Percentiles rank a stretch among this genome's conserved stretches.
These are phyloP conservation scores for Nothobranchius furzeri DNA, from an alignment of 2,113 vertebrate genomes.

Conservation along the genomic window DNA sequence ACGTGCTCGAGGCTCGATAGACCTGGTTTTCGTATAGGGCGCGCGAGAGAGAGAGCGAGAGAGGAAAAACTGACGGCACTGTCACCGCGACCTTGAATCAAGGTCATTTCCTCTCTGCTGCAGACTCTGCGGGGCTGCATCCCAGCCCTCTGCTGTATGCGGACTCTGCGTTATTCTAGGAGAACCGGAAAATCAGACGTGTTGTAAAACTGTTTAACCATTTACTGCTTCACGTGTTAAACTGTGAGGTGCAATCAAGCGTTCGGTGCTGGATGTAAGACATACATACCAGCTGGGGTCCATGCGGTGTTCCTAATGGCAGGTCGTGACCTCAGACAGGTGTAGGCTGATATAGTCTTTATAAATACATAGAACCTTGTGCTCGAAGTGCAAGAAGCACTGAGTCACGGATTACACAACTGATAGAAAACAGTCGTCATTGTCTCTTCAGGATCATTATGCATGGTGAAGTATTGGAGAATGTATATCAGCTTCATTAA, in stretches of 20 bases:
- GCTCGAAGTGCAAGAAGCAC: slow-evolving; percentile 13
- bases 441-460: background rate
- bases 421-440: slow-evolving; percentile 15
- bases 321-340: slow-evolving; percentile 76
- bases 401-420: slow-evolving; percentile 48
- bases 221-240: slow-evolving; percentile 1
- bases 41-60: slow-evolving; percentile 11
- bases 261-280: background rate
- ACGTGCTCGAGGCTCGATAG: slow-evolving; percentile 29
- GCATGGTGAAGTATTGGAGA: no score
- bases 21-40: slow-evolving; percentile 36
- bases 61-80: slow-evolving; percentile 69
- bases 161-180: slow-evolving; percentile 52
- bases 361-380: slow-evolving; percentile 52
- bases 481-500: no score
- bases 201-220: background rate
- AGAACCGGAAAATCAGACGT: background rate
- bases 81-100: slow-evolving; percentile 83
- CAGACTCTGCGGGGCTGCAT: slow-evolving; percentile 72
- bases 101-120: slow-evolving; percentile 75
- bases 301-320: slow-evolving; percentile 42
- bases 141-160: slow-evolving; percentile 54
- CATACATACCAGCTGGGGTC: slow-evolving; percentile 29
- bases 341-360: slow-evolving; percentile 53
- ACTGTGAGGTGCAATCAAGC: background rate